These are phyloP conservation scores for Clamator glandarius DNA, from an alignment of 2,797 vertebrate genomes.

Conservation along the genomic window DNA sequence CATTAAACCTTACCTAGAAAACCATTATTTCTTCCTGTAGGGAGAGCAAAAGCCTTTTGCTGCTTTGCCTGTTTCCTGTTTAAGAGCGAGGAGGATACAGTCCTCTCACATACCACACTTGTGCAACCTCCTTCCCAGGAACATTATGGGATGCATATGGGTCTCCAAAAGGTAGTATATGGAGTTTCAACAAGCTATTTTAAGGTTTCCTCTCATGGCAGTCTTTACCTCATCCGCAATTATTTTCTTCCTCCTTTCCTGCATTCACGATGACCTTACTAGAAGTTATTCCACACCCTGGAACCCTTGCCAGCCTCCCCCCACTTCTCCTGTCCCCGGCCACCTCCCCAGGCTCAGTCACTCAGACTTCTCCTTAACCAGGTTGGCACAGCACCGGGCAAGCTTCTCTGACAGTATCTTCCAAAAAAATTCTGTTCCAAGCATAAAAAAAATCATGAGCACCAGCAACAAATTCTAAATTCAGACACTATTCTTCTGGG, in stretches of 20 bases:
- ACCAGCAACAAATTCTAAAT: neutral
- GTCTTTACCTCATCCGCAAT: neutral
- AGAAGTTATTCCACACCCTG: neutral
- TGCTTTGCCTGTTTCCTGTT: neutral
- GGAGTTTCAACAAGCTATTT: neutral
- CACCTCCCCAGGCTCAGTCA: neutral
- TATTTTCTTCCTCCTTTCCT: neutral
- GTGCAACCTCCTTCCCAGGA: neutral
- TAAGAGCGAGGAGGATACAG: neutral
- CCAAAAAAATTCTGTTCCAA: neutral
- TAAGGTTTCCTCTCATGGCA: neutral
- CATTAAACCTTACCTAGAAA: slow-evolving; percentile 27
- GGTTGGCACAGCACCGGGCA: neutral
- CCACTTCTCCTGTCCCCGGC: neutral
- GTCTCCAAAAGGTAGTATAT: neutral
- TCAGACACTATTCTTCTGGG: neutral
- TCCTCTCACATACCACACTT: neutral
- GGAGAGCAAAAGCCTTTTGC: neutral
- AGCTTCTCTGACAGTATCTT: neutral
- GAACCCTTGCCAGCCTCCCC: neutral
- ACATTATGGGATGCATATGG: neutral
- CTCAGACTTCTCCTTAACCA: neutral
- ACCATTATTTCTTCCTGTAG: slow-evolving; percentile 27
- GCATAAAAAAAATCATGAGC: neutral
- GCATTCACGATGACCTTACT: neutral